Evolutionary conservation across 2,797 vertebrate genomes (phyloP), one percentile per base, ranked within the genome.

Genomic region (Anomalospiza imberbis): DNA sequence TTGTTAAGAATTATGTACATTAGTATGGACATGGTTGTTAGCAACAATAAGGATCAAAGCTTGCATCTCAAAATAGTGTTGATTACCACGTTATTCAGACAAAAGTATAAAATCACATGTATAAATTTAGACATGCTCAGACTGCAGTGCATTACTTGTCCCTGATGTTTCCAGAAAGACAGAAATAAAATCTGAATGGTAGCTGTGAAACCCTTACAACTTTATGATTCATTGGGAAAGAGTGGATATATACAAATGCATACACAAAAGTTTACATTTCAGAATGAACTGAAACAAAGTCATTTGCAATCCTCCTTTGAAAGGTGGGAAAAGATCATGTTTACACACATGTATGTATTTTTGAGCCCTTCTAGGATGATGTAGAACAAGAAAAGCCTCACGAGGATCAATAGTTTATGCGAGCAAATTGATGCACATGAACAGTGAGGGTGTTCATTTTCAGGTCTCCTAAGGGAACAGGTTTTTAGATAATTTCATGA

Each of bases 401-500:
- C 11, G 25, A 85, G 26, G 50, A 70, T 85, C 85, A 81, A 66
- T 95, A 89, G 60, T 70, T 58, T 29, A 4, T 26, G 51, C 0
- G 0, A 88, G 28, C 25, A 92, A 91, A 89, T 47, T 25, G 12
- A 72, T 57, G 82, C 29, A 7, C 50, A 21, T 20, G 70, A 92
- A 73, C 19, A 61, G 70, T 17, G 85, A 84, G 77, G 66, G 22
- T 81, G 66, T 42, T 86, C 34, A 44, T 90, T 93, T 90, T 76
- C 50, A 70, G 13, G 42, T 78, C 47, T 93, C 89, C 82, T 36
- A 70, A 53, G 79, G 53, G 82, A 94, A 70, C 10, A 36, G n/a
- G 24, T 79, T 89, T 86, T 86, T 73, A 92, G 58, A 57, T 61
- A 90, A 95, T 90, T 94, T 57, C 58, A 60, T 34, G 82, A 70